A percentile compares a stretch with the other conserved stretches of the same genome.
These are phyloP conservation scores for Miichthys miiuy DNA, from an alignment of 2,797 vertebrate genomes.

Conservation along the genomic window DNA sequence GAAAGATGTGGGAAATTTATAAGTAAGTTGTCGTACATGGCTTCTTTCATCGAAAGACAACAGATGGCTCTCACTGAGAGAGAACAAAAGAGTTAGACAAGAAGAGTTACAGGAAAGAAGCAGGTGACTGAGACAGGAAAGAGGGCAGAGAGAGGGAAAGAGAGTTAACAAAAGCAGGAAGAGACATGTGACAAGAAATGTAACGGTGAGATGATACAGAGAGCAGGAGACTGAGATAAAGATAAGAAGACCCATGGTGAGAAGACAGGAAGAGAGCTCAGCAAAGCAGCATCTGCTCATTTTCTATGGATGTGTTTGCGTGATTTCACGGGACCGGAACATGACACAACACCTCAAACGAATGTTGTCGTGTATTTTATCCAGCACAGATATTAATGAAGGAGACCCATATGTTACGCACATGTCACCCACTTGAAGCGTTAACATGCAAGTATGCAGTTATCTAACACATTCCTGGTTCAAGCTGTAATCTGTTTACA, in stretches of 20 bases:
- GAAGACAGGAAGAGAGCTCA: background rate
- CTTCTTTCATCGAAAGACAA: constrained; percentile 19
- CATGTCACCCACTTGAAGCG: constrained; percentile 25
- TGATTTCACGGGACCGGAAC: constrained; percentile 37
- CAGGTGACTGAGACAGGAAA: constrained; percentile 18
- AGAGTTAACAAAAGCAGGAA: constrained; percentile 12
- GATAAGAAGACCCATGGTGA: constrained; percentile 8
- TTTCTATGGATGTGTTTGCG: constrained; percentile 22
- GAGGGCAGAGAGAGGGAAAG: background rate
- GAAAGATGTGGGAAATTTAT: background rate
- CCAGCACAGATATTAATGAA: constrained; percentile 33
- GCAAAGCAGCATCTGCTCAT: constrained; percentile 57
- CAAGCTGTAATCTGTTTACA: background rate
- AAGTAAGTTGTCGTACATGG: constrained; percentile 4
- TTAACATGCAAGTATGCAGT: constrained; percentile 25
- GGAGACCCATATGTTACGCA: constrained; percentile 55
- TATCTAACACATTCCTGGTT: constrained; percentile 4
- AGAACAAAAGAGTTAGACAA: constrained; percentile 42
- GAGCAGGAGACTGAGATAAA: background rate
- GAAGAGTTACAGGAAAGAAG: constrained; percentile 23
- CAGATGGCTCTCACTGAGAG: constrained; percentile 55
- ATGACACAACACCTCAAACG: constrained; percentile 30
- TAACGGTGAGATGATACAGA: constrained; percentile 1
- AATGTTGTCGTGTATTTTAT: constrained; percentile 34
- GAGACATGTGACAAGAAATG: constrained; percentile 11